These are phyloP conservation scores for Leucopsar rothschildi DNA, from an alignment of 2,113 vertebrate species.

Conservation along the genomic window DNA sequence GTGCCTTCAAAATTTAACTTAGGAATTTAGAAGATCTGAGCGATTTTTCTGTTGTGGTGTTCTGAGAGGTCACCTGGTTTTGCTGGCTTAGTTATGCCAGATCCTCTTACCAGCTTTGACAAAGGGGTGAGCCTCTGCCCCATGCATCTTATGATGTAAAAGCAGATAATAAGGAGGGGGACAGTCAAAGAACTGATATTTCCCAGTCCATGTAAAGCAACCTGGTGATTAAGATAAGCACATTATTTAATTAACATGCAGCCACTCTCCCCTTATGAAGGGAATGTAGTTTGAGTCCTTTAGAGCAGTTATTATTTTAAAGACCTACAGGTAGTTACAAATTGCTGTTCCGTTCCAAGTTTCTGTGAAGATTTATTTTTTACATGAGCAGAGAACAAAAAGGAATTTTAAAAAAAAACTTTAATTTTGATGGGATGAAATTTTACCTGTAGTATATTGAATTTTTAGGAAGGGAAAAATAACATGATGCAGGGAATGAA, in stretches of 20 bases:
- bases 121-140: not conserved
- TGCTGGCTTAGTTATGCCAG: not conserved
- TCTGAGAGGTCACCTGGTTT: not conserved
- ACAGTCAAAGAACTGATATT: not conserved
- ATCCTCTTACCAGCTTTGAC: not conserved
- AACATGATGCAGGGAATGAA: not conserved
- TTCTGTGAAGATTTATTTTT: not conserved
- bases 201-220: not conserved
- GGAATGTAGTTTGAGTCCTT: accelerated
- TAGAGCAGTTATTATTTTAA: not conserved
- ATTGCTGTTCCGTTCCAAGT: not conserved
- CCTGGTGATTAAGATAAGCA: not conserved
- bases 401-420: not conserved
- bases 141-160: not conserved
- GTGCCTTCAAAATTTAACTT: not conserved
- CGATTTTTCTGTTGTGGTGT: not conserved
- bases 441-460: not conserved
- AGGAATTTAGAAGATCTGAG: not conserved
- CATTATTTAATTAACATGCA: not conserved
- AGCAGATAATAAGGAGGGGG: not conserved
- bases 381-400: not conserved
- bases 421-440: not conserved
- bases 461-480: not conserved
- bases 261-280: not conserved
- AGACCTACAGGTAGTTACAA: not conserved